Base-by-base conservation (phyloP, 2,113 vertebrate species). In the Lagenorhynchus albirostris region DNA sequence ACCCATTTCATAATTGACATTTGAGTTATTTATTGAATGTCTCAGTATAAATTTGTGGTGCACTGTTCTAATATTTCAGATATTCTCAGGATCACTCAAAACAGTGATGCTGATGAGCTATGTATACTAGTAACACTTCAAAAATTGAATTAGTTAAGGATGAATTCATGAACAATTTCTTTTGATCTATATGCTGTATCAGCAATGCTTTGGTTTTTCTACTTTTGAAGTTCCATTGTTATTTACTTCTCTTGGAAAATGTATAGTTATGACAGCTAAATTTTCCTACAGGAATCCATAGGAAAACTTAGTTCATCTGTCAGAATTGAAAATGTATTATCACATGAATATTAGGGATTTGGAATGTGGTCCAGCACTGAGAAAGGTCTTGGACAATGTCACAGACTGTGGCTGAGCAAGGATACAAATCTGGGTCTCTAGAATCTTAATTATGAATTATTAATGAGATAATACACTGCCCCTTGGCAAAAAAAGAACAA, bases 11-110 rank as follows among this genome's bases (percentile, higher is more conserved):
- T 36, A 94, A 68, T 17, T 82, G 62, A 81, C 81, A 81, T n/a
- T 55, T 79, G n/a, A 80, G 47, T 47, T 96, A 60, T 77, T 95
- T 94, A 81, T 92, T 90, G 60, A 70, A 74, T 70, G 25, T 83
- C 50, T 94, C 60, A n/a, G 23, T 36, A 33, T 71, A 88, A 31
- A 50, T 92, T 73, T 68, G 33, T 47, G 26, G 18, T 31, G 0
- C 6, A 53, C 1, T 89, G 9, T 41, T 82, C 23, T 38, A 60
- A 71, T 65, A 90, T 26, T 84, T 90, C 70, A 76, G 33, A 81
- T 83, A 88, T 17, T 79, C 44, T 80, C 50, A 74, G 8, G 55
- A 87, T n/a, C 92, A 81, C 26, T 97, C 15, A 73, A 87, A 79
- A 33, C 1, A 18, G 5, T 68, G 6, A 17, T 53, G 8, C 4